phyloP scores from a whole-genome alignment of 2,888 invertebrate species.

The Eledona agricola region DNA sequence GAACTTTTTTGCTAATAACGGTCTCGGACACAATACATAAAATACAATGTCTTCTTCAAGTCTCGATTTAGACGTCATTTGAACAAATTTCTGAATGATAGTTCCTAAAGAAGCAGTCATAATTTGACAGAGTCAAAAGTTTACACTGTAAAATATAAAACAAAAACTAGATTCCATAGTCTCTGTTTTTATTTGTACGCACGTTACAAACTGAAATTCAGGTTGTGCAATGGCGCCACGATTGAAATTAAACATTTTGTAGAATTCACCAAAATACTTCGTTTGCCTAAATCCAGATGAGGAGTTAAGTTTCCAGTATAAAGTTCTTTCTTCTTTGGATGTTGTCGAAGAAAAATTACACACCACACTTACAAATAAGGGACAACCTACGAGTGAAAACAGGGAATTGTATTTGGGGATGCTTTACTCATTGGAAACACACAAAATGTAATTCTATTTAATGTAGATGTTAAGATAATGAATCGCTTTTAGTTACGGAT shows the following conservation, averaged over 20 bases:
- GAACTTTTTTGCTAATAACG: too few species aligned
- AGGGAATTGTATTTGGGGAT: constrained; percentile 91
- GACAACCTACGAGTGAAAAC: constrained; percentile 71
- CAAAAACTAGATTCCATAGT: too few species aligned
- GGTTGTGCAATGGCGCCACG: too few species aligned
- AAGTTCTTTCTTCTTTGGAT: constrained; percentile 90
- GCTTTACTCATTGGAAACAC: constrained; percentile 92
- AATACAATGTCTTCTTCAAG: too few species aligned
- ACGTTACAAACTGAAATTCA: too few species aligned
- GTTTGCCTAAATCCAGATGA: constrained; percentile 78
- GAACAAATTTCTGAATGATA: too few species aligned
- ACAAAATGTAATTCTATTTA: constrained; percentile 97
- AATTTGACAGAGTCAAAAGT: too few species aligned
- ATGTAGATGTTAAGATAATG: constrained; percentile 3
- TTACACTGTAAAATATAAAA: too few species aligned
- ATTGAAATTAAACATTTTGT: constrained; percentile 54
- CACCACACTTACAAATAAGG: constrained; percentile 67
- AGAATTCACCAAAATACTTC: constrained; percentile 95
- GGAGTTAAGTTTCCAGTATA: constrained; percentile 90
- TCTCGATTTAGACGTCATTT: too few species aligned
- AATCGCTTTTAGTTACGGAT: constrained; percentile 78
- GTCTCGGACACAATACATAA: too few species aligned
- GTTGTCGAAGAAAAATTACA: constrained; percentile 87
- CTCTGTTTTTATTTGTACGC: too few species aligned
- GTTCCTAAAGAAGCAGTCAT: too few species aligned